Base-by-base conservation (phyloP, 2,797 vertebrate genomes). In the Ctenopoma multispine region DNA sequence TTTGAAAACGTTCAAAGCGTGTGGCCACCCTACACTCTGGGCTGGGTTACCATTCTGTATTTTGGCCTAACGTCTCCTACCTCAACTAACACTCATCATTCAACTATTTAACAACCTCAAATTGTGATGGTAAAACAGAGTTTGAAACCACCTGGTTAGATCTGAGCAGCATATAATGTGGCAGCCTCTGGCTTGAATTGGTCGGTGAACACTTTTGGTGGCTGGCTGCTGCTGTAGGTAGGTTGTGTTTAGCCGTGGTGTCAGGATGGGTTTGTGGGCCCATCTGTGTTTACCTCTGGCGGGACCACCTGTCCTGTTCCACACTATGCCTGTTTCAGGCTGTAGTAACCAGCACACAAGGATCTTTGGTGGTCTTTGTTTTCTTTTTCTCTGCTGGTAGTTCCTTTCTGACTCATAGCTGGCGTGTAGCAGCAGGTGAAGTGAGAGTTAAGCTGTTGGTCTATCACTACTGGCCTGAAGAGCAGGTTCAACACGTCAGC, bases 241-340 rank as follows among this genome's bases (percentile, higher is more conserved):
- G 84, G 61, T 76, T 50, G 5, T 68, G 60, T 75, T 74, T 66
- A 79, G 79, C 60, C 12, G 50, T 64, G 77, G 79, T 59, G 61
- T 77, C 50, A 5, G 27, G 23, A n/a, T 66, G 74, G 74, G 78
- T 69, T 83, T 89, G 84, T 18, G 88, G 86, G 70, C 72, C 67
- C 53, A 40, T 74, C 70, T 78, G 63, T 90, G 79, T 89, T 89
- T 89, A 72, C 62, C 69, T 81, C 76, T 23, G 8, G 18, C n/a
- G 40, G 69, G 90, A 91, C 88, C 90, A 89, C 87, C 90, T 89
- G 88, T 87, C 83, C 83, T 43, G 81, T 70, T 83, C 65, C 64
- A 70, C 77, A 72, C 43, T 59, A 24, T 46, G 56, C 20, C 71
- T 86, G 65, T 80, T 65, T 75, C 47, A 66, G 47, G 60, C 54